Evolutionary conservation across 2,113 vertebrate species (phyloP).

Genomic region (Antechinus stuartii): DNA sequence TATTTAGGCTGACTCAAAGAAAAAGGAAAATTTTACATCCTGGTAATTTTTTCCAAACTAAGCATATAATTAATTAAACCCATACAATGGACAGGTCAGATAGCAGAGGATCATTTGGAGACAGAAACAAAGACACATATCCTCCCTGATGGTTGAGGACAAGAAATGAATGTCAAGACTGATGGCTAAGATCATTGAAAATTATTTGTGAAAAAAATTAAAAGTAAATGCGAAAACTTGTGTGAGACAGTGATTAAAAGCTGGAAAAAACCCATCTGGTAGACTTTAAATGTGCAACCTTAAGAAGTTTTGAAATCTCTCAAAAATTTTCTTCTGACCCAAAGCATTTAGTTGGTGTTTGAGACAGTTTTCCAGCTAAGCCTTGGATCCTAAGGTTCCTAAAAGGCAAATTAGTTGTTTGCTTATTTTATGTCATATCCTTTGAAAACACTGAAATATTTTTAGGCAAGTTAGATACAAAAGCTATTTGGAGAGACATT

Average conservation of each 20-base stretch:
- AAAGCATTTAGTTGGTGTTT: not conserved
- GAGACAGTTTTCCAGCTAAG: not conserved
- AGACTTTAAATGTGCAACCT: not conserved
- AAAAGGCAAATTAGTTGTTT: not conserved
- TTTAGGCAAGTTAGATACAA: not conserved
- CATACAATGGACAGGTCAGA: conserved; percentile 41
- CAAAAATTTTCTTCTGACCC: not conserved
- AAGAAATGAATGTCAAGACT: not conserved
- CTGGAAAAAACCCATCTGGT: not conserved
- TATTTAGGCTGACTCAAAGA: conserved; percentile 63
- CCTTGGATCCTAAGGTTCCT: not conserved
- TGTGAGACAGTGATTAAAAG: not conserved
- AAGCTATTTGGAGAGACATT: not conserved
- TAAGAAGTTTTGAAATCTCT: not conserved
- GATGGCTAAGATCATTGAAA: not conserved
- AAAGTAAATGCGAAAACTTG: not conserved
- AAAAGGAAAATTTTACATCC: conserved; percentile 72
- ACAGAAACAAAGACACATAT: not conserved
- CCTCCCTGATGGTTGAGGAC: conserved; percentile 30
- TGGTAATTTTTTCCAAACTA: conserved; percentile 60
- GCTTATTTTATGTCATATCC: not conserved
- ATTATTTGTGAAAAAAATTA: not conserved
- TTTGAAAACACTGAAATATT: not conserved
- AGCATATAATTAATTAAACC: conserved; percentile 69
- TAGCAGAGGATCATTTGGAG: conserved; percentile 53